Evolutionary conservation across 2,888 invertebrate genomes (phyloP).

Genomic region (Drosophila neutralis): DNA sequence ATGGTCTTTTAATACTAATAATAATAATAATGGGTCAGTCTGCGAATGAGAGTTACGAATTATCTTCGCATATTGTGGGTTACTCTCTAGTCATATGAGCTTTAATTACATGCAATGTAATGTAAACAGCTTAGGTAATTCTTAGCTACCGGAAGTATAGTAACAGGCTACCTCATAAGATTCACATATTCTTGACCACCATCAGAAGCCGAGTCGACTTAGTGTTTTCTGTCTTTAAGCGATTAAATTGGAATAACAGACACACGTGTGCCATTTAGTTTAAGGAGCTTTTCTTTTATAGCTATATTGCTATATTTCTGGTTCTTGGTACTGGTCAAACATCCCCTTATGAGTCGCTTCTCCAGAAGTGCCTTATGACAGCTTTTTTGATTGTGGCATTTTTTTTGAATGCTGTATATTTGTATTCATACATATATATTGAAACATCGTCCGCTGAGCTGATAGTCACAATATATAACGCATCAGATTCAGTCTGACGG

Average conservation of each 20-base stretch:
- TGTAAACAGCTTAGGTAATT: conserved; percentile 59
- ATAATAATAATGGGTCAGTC: too few relatives aligned
- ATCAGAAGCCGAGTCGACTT: too few relatives aligned
- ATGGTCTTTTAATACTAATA: too few relatives aligned
- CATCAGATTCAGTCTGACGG: neutral
- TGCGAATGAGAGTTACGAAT: neutral
- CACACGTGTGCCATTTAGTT: too few relatives aligned
- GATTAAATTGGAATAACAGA: too few relatives aligned
- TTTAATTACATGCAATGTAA: conserved; percentile 59
- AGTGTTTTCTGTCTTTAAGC: too few relatives aligned
- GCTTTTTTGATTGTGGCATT: neutral
- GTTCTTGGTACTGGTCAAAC: neutral
- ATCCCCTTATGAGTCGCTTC: neutral
- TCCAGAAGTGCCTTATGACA: neutral
- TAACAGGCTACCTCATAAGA: neutral
- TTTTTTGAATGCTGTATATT: neutral
- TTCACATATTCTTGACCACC: too few relatives aligned
- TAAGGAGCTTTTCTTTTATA: neutral
- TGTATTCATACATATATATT: neutral
- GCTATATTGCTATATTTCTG: neutral
- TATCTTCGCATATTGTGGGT: conserved; percentile 72
- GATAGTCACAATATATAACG: neutral
- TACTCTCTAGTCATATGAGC: conserved; percentile 66
- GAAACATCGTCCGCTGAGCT: neutral
- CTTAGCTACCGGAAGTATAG: neutral